phyloP scores from a whole-genome alignment of 2,113 vertebrate species.

The Corythaixoides concolor region DNA sequence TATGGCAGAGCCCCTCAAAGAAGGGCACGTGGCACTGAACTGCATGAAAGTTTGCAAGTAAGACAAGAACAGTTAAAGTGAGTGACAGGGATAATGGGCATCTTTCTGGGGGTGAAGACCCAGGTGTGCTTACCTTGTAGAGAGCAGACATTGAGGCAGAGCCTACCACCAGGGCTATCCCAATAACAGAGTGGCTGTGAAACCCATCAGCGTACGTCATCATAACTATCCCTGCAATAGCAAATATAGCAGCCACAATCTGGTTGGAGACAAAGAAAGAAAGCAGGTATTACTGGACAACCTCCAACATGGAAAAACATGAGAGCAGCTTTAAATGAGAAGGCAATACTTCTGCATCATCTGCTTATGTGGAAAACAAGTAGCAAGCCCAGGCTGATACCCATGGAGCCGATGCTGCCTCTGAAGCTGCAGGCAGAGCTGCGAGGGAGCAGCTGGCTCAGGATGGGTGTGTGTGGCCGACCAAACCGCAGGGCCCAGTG shows the following conservation, averaged over 20 bases:
- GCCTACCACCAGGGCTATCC: slow-evolving; percentile 92
- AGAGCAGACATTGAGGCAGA: slow-evolving; percentile 95
- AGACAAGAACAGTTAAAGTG: neutral
- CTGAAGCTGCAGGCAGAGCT: neutral
- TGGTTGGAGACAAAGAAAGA: slow-evolving; percentile 63
- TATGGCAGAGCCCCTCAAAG: neutral
- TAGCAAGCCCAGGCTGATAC: neutral
- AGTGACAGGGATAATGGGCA: neutral
- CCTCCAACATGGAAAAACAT: neutral
- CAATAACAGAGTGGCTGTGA: slow-evolving; percentile 95
- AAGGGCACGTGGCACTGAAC: neutral
- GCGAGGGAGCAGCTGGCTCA: neutral
- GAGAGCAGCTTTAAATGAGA: neutral
- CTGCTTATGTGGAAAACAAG: neutral
- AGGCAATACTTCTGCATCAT: neutral
- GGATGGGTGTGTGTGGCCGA: fast-evolving
- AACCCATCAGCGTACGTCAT: slow-evolving; percentile 97
- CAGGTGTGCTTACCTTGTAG: slow-evolving; percentile 85
- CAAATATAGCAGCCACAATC: slow-evolving; percentile 97
- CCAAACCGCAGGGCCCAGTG: neutral
- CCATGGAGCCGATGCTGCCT: neutral
- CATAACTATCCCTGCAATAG: slow-evolving; percentile 97
- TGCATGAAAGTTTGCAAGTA: neutral
- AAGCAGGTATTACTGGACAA: neutral
- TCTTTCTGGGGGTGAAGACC: neutral